Conservation (phyloP, 2,797 vertebrate species). For the Neosalanx taihuensis region DNA sequence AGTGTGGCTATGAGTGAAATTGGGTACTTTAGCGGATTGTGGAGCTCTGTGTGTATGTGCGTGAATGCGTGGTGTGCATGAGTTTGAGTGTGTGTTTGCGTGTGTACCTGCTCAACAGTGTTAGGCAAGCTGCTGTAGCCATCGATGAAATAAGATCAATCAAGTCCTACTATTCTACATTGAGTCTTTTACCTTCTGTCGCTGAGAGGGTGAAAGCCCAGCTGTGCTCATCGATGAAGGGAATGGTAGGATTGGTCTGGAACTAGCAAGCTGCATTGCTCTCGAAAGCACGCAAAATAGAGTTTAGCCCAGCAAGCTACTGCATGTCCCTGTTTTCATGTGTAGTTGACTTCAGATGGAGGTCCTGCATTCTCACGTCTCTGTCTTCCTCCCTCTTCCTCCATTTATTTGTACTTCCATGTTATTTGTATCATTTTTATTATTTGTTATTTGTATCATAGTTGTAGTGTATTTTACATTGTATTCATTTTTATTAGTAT, state of each 20-base stretch:
- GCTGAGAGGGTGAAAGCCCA: conserved; percentile 41
- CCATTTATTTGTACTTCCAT: too few relatives aligned
- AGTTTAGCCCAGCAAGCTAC: conserved; percentile 55
- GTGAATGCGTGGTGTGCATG: not conserved
- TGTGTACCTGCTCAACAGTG: conserved; percentile 15
- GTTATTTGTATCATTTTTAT: too few relatives aligned
- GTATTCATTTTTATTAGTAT: too few relatives aligned
- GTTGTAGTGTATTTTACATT: too few relatives aligned
- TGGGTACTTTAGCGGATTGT: not conserved
- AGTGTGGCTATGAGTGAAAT: not conserved
- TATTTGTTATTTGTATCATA: too few relatives aligned
- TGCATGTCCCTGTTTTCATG: conserved; percentile 24
- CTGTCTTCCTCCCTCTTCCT: not conserved
- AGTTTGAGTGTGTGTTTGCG: conserved; percentile 1
- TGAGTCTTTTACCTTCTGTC: conserved; percentile 37
- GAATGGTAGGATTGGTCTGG: conserved; percentile 42
- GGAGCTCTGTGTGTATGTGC: not conserved
- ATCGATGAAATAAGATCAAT: conserved; percentile 29
- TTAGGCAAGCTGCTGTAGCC: conserved; percentile 19
- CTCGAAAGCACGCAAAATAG: conserved; percentile 43
- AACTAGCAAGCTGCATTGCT: conserved; percentile 24
- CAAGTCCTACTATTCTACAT: conserved; percentile 41
- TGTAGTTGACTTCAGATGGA: not conserved
- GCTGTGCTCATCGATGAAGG: conserved; percentile 46
- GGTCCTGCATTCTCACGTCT: not conserved